Evolutionary conservation across 2,888 invertebrate species (phyloP).

Genomic region (Rotaria macrura): DNA sequence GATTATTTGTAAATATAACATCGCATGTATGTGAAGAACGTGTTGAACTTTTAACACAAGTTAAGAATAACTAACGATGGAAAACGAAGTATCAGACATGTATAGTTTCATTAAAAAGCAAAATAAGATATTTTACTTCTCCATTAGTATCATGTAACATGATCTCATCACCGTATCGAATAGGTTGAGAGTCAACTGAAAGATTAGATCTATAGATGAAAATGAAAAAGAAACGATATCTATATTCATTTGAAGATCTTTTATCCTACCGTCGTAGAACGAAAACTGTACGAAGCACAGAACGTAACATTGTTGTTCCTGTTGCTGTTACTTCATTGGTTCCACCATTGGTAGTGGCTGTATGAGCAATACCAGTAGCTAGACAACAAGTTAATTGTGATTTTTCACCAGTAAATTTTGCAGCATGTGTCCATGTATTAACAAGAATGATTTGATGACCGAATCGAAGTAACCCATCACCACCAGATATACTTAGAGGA

Average conservation of each 20-base stretch:
- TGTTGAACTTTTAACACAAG: background rate
- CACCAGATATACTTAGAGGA: background rate
- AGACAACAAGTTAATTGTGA: background rate
- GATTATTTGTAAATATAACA: constrained; percentile 5
- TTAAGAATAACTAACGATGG: constrained; percentile 11
- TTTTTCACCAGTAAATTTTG: background rate
- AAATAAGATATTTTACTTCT: background rate
- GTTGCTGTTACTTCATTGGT: background rate
- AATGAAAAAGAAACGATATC: too few species aligned
- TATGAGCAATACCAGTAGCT: background rate
- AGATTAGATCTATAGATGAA: background rate
- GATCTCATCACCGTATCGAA: background rate
- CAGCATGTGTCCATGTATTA: constrained; percentile 3
- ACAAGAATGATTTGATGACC: background rate
- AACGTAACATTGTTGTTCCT: background rate
- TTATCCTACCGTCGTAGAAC: background rate
- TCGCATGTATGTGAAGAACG: background rate
- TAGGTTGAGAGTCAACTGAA: background rate
- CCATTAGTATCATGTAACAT: background rate
- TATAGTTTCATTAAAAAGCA: background rate
- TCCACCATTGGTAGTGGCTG: background rate
- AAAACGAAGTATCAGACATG: background rate
- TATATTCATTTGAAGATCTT: too few species aligned
- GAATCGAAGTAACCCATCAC: background rate
- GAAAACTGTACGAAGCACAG: background rate